Percentiles rank a stretch among this genome's conserved stretches.
Conservation (phyloP, 2,113 vertebrate genomes). For the Albula glossodonta region DNA sequence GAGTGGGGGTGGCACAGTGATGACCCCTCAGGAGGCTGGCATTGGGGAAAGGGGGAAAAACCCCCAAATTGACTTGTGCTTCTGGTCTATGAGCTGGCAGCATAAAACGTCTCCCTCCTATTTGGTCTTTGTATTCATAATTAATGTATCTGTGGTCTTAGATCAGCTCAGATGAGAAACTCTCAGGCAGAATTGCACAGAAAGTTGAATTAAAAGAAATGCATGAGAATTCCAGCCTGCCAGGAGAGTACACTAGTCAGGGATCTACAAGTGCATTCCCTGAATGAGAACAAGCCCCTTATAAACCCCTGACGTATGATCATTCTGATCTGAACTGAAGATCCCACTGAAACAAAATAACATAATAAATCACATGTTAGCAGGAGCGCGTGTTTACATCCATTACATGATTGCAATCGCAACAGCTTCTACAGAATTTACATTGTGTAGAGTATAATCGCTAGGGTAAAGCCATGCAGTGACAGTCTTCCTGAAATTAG, state of each 20-base stretch:
- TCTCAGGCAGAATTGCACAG: not conserved
- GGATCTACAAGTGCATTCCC: not conserved
- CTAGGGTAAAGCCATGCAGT: not conserved
- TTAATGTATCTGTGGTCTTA: not conserved
- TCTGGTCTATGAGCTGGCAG: not conserved
- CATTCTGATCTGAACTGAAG: not conserved
- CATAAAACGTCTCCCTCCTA: not conserved
- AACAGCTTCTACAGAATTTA: not conserved
- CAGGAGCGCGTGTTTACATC: not conserved
- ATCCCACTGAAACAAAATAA: not conserved
- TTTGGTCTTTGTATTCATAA: not conserved
- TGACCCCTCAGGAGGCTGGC: not conserved
- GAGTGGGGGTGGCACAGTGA: not conserved
- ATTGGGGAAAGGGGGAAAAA: no score
- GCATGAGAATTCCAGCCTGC: not conserved
- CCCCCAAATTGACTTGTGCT: no score
- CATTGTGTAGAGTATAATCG: not conserved
- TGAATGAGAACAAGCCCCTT: not conserved
- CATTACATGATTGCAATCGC: not conserved
- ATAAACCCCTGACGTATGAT: not conserved
- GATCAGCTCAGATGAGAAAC: not conserved
- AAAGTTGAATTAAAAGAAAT: not conserved
- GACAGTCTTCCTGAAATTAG: not conserved
- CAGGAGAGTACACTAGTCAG: not conserved
- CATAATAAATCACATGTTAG: not conserved